phyloP scores from a whole-genome alignment of 2,888 invertebrate genomes.

The Hirtodrosophila trivittata region DNA sequence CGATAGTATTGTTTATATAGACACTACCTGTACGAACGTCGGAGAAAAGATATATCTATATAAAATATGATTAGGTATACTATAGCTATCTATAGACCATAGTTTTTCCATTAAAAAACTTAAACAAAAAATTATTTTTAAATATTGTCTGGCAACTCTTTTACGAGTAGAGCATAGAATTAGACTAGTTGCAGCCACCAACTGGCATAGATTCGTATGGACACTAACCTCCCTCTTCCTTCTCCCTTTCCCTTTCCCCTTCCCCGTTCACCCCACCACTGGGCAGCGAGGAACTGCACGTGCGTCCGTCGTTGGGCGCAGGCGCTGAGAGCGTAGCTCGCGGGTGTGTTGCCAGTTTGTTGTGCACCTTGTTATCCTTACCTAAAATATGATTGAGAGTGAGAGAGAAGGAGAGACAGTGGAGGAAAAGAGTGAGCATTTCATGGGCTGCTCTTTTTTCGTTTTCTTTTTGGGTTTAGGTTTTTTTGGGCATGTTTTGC shows the following conservation, averaged over 20 bases:
- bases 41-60: no score
- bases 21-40: no score
- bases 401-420: constrained; percentile 9
- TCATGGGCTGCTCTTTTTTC: constrained; percentile 48
- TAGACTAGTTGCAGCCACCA: constrained; percentile 29
- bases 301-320: constrained; percentile 24
- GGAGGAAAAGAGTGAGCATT: constrained; percentile 18
- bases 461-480: not conserved
- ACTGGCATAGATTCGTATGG: constrained; percentile 42
- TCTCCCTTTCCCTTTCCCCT: not conserved
- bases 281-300: constrained; percentile 6
- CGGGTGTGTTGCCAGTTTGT: constrained; percentile 34
- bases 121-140: not conserved
- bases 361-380: constrained; percentile 16
- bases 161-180: no score
- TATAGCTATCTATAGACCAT: no score
- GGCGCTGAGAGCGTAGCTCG: constrained; percentile 34
- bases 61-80: no score
- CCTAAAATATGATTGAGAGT: constrained; percentile 1
- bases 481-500: constrained; percentile 49
- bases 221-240: not conserved
- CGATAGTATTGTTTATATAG: no score
- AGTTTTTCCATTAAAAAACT: no score
- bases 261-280: not conserved
- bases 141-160: constrained; percentile 43